Evolutionary conservation across 2,888 invertebrate genomes (phyloP), one percentile per base, ranked within the genome.

Genomic region (Callimorpha dominula): DNA sequence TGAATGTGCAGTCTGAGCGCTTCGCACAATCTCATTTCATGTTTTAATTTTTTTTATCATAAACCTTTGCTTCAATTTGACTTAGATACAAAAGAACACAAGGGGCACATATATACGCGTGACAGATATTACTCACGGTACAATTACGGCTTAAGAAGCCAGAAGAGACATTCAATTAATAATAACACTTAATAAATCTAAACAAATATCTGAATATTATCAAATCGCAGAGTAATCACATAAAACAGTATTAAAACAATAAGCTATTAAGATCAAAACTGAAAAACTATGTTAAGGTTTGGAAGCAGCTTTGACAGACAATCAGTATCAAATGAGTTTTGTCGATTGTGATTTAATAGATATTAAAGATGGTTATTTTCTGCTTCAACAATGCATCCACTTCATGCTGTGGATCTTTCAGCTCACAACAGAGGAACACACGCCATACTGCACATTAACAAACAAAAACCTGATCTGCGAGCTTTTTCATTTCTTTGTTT

Each of bases 381-480:
- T 79, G 83, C 75, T 78, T 77, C 86, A 76, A 78, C 63, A 78
- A 78, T 76, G 78, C 78, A 84, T 87, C 86, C 86, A 84, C 70
- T 83, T 87, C 93, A 93, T 93, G 93, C 93, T 89, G 85, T 84
- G 86, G 85, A 87, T 85, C 77, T 79, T 75, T 85, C 81, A 83
- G 85, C 84, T 85, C 86, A 90, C 87, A 90, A 89, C 85, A 88
- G 80, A 89, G 85, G 88, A 86, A 80, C 90, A 92, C 90, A 91
- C 90, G 88, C 87, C 85, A 83, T 87, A 89, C 86, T 91, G 91
- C 90, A 91, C 89, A 89, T 88, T 88, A 90, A 93, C 88, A 91
- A 89, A 90, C 87, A 90, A 88, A 89, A 90, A 94, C 94, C 93
- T 94, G 92, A 77, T 91, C 91, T 75, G 90, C 89, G 80, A 78